Conservation (phyloP, 2,888 invertebrate species). For the Belgica antarctica region DNA sequence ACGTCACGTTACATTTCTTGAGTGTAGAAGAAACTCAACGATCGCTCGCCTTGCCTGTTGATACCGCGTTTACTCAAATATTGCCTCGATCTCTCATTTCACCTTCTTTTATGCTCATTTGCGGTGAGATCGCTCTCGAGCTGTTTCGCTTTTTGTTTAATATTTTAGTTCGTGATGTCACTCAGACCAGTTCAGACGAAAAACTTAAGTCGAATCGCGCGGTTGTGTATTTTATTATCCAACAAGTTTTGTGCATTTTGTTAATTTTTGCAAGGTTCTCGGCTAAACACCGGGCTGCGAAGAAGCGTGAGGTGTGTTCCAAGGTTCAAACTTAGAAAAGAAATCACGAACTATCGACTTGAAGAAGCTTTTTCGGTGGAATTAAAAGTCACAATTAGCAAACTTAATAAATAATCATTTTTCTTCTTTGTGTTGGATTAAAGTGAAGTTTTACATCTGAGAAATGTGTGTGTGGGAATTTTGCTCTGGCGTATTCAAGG, state of each 20-base stretch:
- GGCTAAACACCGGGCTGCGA: background rate
- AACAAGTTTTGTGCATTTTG: background rate
- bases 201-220: background rate
- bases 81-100: background rate
- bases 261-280: background rate
- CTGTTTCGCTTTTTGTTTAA: background rate
- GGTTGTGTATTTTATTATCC: background rate
- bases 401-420: background rate
- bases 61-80: background rate
- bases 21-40: background rate
- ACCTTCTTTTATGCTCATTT: background rate
- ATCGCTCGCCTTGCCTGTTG: background rate
- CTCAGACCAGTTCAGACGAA: background rate
- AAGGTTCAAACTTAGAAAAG: background rate
- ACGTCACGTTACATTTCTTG: background rate
- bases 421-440: constrained; percentile 3
- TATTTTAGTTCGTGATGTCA: constrained; percentile 8
- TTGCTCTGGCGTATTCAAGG: background rate
- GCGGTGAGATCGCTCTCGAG: background rate
- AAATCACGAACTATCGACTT: background rate
- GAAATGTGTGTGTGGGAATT: background rate
- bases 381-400: background rate
- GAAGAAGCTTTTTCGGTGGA: constrained; percentile 6
- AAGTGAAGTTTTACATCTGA: background rate
- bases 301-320: constrained; percentile 13